Evolutionary conservation across 2,888 invertebrate species (phyloP), one percentile per base, ranked within the genome.

Genomic region (Synergus gifuensis): DNA sequence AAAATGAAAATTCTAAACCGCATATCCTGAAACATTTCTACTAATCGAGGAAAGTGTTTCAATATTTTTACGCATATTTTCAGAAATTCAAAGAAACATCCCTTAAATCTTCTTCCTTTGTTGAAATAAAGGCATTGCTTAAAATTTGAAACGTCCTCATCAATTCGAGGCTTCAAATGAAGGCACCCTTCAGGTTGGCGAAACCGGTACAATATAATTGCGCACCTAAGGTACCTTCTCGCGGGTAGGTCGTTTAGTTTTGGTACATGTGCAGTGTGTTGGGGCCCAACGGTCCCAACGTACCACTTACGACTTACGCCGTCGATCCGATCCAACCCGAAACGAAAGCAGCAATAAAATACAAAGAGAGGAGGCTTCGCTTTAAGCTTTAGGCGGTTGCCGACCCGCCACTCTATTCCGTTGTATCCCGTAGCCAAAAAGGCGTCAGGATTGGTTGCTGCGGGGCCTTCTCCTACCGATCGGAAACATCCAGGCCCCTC

Each of bases 371-470:
- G 81, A 81, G 77, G 78, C 76, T 49, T 76, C 58, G 78, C 81
- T 84, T 84, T 85, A 81, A 82, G 78, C 81, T 84, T 84, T 85
- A 81, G 82, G 28, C 28, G 83, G 82, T 85, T 81, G 83, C 81
- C 83, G 81, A 85, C 80, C 82, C 81, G 82, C 80, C 82, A 78
- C 76, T 79, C 77, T 78, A 76, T 84, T 83, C 83, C 82, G 79
- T 60, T 83, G 79, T 77, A 69, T 58, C 83, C 78, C 79, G 66
- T 64, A 42, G 63, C 54, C 81, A 73, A 84, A 79, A 78, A 83
- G 18, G 46, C 73, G 76, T 28, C 66, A 22, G 77, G 83, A 84
- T 78, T 83, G 83, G 82, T 77, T 69, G 78, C 64, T 69, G 7
- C 49, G 28, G 69, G 69, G 69, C 28, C 69, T 36, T 73, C 36